Evolutionary conservation across 2,113 vertebrate species (phyloP), one percentile per base, ranked within the genome.

Genomic region (Nettapus auritus): DNA sequence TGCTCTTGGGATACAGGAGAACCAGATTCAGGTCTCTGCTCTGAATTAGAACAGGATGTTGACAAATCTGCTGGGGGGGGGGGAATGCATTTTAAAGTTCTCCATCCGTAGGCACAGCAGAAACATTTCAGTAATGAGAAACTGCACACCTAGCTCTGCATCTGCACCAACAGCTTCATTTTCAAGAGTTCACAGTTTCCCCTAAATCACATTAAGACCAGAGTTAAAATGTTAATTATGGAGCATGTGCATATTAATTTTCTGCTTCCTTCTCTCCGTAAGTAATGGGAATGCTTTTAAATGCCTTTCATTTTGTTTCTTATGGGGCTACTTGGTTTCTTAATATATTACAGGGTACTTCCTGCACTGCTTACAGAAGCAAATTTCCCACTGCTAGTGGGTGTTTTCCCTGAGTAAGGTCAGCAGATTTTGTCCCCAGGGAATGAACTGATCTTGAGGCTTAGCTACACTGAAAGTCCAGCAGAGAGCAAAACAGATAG

Each of bases 291-390:
- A 95, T 73, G 86, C 76, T 96, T 95, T 94, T 40, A 95, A 78
- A 95, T 83, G 90, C 60, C 68, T 88, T 83, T 95, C 81, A 69
- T 86, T 96, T 82, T 56, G 68, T 86, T 96, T 94, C 82, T 92
- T 96, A 87, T 9, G 52, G 69, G 52, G 52, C 90, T 83, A 83
- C 66, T 94, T 88, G 56, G 89, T 96, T 97, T 93, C 85, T 84
- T 96, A 94, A 96, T 96, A 92, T 90, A 96, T 88, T 96, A 71
- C 88, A 95, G 88, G 76, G 93, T 86, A 97, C 55, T 96, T 96
- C 95, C 95, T 96, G 92, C 77, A 5, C 82, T 90, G 93, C 82
- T 84, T 96, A 93, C 76, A 78, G 91, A 96, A 94, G 93, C 90
- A 84, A 68, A 97, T 96, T 96, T 96, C 95, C 94, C 94, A 97